Conservation (phyloP, 2,113 vertebrate species). For the Capreolus pygargus region DNA sequence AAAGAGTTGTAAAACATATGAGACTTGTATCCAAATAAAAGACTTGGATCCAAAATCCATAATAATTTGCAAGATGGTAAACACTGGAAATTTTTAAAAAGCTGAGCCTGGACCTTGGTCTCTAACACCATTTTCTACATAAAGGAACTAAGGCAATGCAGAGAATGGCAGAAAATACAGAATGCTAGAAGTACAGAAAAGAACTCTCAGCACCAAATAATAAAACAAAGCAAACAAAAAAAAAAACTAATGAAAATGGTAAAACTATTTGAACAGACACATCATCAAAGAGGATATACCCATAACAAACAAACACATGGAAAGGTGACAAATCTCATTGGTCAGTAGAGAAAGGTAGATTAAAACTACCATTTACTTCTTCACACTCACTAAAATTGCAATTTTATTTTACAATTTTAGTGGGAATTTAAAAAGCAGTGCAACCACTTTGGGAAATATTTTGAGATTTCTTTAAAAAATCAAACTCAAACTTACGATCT, state of each 20-base stretch:
- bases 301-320: neutral
- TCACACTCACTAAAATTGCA: neutral
- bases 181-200: neutral
- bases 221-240: neutral
- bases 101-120: neutral
- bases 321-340: neutral
- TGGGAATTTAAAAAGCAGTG: neutral
- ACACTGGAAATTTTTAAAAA: neutral
- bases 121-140: neutral
- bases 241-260: neutral
- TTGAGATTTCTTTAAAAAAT: neutral
- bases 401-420: neutral
- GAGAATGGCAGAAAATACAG: neutral
- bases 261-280: neutral
- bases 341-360: neutral
- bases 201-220: neutral
- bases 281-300: neutral
- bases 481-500: neutral
- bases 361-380: neutral
- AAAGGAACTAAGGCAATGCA: neutral
- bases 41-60: neutral
- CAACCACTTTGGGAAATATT: neutral
- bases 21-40: neutral
- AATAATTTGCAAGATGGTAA: constrained; percentile 12
- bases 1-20: neutral